Evolutionary conservation across 2,797 vertebrate species (phyloP), one percentile per base, ranked within the genome.

Genomic region (Aselliscus stoliczkanus): DNA sequence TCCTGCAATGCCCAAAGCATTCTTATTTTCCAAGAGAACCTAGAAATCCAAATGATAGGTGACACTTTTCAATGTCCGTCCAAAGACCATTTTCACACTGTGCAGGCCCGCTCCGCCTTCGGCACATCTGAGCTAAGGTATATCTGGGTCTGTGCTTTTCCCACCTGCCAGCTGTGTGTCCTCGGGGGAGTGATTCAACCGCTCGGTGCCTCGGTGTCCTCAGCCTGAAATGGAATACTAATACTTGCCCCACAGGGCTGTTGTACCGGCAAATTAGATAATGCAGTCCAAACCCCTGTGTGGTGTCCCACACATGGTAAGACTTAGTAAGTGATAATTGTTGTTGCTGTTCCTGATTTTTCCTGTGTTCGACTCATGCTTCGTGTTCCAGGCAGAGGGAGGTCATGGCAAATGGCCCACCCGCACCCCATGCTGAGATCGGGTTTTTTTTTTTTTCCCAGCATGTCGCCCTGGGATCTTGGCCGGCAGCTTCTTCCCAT

Each of bases 401-500:
- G 80, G 94, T 79, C 47, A 15, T 34, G 86, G 87, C 90, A 95
- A 70, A 54, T 62, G 69, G 88, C 93, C 89, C 94, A 25, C 93
- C 81, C 11, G 10, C 52, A 83, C 88, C 95, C 93, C 88, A 65
- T 31, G 91, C 95, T 80, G 96, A 75, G 93, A 14, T 86, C 84
- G 89, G 82, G 47, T 58, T n/a, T 73, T 37, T 29, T 86, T 83
- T 58, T 39, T 73, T 37, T n/a, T 86, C 87, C 60, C 84, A 67
- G 60, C 21, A 0, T 14, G 77, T 56, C 70, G 47, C 77, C 93
- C 81, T 34, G 62, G 21, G 67, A 72, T 81, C 67, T 58, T 29
- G 23, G 94, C 90, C 20, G 4, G 73, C 91, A 92, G 88, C 93
- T 92, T 95, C 93, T 95, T 96, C 88, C 69, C 37, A 87, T 93